phyloP scores from a whole-genome alignment of 2,797 vertebrate species.

The Rhinella marina region DNA sequence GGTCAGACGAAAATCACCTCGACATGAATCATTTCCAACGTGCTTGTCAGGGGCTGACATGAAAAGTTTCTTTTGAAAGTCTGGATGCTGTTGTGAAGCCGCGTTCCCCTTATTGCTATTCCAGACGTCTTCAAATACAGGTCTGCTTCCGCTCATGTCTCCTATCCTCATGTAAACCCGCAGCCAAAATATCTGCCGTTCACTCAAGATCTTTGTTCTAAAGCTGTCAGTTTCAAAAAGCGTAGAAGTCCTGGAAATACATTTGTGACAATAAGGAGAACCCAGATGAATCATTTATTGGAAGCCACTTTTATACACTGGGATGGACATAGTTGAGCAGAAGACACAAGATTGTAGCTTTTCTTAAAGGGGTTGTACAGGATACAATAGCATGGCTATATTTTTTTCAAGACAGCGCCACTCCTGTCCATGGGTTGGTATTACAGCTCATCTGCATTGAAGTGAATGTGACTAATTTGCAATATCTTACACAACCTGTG shows the following conservation, averaged over 20 bases:
- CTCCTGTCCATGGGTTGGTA: no score
- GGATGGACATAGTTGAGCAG: no score
- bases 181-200: slow-evolving; percentile 13
- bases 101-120: background rate
- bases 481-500: no score
- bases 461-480: no score
- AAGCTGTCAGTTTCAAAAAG: background rate
- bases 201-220: background rate
- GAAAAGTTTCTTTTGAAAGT: slow-evolving; percentile 50
- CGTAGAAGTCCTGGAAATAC: background rate
- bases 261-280: background rate
- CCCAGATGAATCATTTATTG: background rate
- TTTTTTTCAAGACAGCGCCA: no score
- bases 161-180: slow-evolving; percentile 19
- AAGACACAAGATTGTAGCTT: no score
- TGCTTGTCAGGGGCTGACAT: slow-evolving; percentile 27
- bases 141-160: background rate
- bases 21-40: slow-evolving; percentile 16
- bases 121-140: background rate
- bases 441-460: no score
- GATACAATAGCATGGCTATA: no score
- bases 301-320: no score
- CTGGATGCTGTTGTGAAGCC: background rate
- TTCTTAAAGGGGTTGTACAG: no score
- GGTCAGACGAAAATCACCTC: slow-evolving; percentile 45